Evolutionary conservation across 2,888 invertebrate genomes (phyloP), one percentile per base, ranked within the genome.

Genomic region (Andrena minutula): DNA sequence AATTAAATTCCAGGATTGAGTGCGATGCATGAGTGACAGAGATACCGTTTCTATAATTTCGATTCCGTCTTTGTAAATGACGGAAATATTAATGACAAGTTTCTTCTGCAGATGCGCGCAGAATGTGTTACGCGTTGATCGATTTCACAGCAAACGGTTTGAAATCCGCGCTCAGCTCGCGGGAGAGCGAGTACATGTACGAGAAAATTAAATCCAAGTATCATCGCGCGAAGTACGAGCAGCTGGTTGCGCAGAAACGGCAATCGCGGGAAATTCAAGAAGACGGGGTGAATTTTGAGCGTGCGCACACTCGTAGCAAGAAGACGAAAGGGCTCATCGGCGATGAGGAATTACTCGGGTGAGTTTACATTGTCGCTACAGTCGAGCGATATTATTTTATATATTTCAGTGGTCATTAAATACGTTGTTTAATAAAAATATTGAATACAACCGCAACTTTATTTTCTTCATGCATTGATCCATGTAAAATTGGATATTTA

Each of bases 141-240:
- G 92, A 93, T 65, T 65, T 89, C 2, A 78, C 90, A 0, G 91
- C 92, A 8, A 80, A 86, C 7, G 75, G 88, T 41, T 83, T 93
- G 26, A 92, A 92, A 71, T 76, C 86, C 2, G 83, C 79, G 1
- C 60, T 92, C 7, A 83, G 75, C 20, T 12, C 51, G 0, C 71
- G 53, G 8, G 85, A 82, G 20, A 69, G 12, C 41, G 77, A 79
- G 0, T 56, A 65, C 12, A 12, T 58, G 51, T 71, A 60, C 26
- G 78, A 80, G 26, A 66, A 74, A 35, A 75, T 77, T 10, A 79
- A 71, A 23, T 61, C 51, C 2, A 61, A 32, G 41, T 47, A 64
- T 10, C 61, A 73, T 49, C 73, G 56, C 7, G 30, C 28, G 5
- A 74, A 32, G 23, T 58, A 78, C 64, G 73, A 74, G 1, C 78